Evolutionary conservation across 2,113 vertebrate genomes (phyloP), one percentile per base, ranked within the genome.

Genomic region (Mesembrinibis cayennensis): DNA sequence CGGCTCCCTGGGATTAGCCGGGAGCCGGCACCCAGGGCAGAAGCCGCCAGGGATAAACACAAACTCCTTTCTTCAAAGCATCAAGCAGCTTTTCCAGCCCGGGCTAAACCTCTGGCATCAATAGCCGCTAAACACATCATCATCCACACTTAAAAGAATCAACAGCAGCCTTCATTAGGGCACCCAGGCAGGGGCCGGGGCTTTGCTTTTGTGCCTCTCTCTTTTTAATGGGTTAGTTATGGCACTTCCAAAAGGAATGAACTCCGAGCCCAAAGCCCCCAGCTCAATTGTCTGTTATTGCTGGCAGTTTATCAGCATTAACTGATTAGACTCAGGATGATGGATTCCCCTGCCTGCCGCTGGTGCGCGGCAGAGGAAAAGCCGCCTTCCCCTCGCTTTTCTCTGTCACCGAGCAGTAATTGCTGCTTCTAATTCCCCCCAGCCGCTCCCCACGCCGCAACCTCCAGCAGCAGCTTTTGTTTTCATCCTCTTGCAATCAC

Each of bases 281-380:
- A 44, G 96, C 83, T 96, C 97, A 95, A 97, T 97, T 98, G 98
- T 97, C 98, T 98, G 98, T 98, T 98, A 98, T 97, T 98, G 98
- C 97, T 96, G 97, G 98, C 98, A 97, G 98, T 98, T 98, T 98
- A 98, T 98, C 98, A 98, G 98, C 96, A 96, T 98, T 98, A 98
- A 97, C 98, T 98, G 98, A 98, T 98, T 98, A 98, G 96, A 62
- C 97, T 97, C 74, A 72, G 92, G 95, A 98, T 97, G 98, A 98
- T 97, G 97, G 98, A 98, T 98, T 94, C 92, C 92, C 91, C 97
- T 97, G 98, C 97, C 97, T 90, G 65, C 7, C 17, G 53, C 82
- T 47, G 73, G 61, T 66, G 92, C 72, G 40, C 12, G 56, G 91
- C 52, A 14, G 66, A 90, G 95, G 86, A 50, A 55, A 82, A 91